A percentile compares a stretch with the other conserved stretches of the same genome.
phyloP scores from a whole-genome alignment of 2,888 invertebrate species.

The Tortricodes alternella region DNA sequence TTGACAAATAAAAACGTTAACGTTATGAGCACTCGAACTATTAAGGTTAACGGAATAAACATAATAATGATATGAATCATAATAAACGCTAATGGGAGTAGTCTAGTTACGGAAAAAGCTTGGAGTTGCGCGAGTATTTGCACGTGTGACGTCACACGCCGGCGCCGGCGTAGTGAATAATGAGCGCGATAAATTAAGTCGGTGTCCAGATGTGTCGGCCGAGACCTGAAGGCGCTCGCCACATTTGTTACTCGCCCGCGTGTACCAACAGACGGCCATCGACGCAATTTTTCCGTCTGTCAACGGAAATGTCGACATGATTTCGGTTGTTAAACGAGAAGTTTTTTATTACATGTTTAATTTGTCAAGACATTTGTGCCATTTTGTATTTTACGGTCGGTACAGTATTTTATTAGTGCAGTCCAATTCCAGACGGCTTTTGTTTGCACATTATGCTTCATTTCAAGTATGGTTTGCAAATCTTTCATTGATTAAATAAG shows the following conservation, averaged over 20 bases:
- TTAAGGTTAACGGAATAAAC: conserved; percentile 52
- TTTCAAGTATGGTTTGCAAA: no score
- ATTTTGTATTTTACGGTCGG: conserved; percentile 30
- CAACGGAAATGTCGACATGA: conserved; percentile 37
- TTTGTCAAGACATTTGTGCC: conserved; percentile 37
- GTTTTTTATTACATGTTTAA: conserved; percentile 38
- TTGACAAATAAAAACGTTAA: conserved; percentile 30
- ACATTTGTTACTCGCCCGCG: conserved; percentile 47
- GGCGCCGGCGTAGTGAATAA: conserved; percentile 50
- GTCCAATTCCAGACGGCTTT: no score
- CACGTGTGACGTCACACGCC: conserved; percentile 46
- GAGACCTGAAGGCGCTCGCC: conserved; percentile 37
- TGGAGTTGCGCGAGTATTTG: conserved; percentile 39
- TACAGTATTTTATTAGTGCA: conserved; percentile 1
- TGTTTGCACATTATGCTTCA: no score
- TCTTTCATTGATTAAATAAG: no score
- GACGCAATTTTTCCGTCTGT: conserved; percentile 31
- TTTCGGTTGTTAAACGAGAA: conserved; percentile 37
- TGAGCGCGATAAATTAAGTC: conserved; percentile 56
- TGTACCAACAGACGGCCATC: conserved; percentile 26
- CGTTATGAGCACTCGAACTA: conserved; percentile 33
- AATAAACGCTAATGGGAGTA: conserved; percentile 43
- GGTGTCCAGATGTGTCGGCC: conserved; percentile 54
- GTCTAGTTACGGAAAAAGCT: conserved; percentile 42
- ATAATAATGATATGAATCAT: conserved; percentile 49